Base-by-base conservation (phyloP, 2,113 vertebrate species). In the Herpetotheres cachinnans region DNA sequence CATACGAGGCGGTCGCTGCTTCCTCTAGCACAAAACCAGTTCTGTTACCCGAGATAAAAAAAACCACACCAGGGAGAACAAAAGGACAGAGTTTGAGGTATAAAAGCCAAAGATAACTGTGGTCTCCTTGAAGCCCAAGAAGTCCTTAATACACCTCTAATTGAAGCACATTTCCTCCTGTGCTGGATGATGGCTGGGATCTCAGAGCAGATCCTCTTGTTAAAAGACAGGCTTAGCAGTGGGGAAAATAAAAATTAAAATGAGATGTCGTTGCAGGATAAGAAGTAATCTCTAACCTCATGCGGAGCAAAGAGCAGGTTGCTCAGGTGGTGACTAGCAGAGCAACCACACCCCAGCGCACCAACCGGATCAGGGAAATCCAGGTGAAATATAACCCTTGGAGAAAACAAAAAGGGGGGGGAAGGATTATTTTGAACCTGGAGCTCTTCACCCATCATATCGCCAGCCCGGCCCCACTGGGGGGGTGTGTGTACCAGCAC, bases 41-140 rank as follows among this genome's bases (percentile, higher is more conserved):
- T 92, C 82, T 97, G 63, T 95, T 76, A 89, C 86, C 89, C 2
- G 5, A 89, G 71, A 94, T 18, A 5, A 59, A 71, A 82, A 65
- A n/a, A 46, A 2, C 22, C 15, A 11, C 30, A 32, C 46, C 62
- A 54, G 46, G 78, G 54, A 96, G 82, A 95, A 93, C 73, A 90
- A 70, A 94, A 91, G 66, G 74, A 63, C 40, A 62, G 91, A 69
- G 90, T 69, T 82, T 69, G 89, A 91, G 38, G 30, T 80, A 34
- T 20, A 90, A 70, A 91, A 94, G 85, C 96, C 94, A 96, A 95
- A 96, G 91, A 91, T 84, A 95, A 89, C 81, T 21, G n/a, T 0
- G 0, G 63, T 54, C 84, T 94, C 54, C 74, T 85, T 85, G 81
- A 94, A 87, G 42, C 74, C 59, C 30, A 14, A 38, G 34, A 90